Percentiles rank a stretch among this genome's conserved stretches.
These are phyloP conservation scores for Acipenser oxyrinchus DNA, from an alignment of 2,797 vertebrate species.

Conservation along the genomic window DNA sequence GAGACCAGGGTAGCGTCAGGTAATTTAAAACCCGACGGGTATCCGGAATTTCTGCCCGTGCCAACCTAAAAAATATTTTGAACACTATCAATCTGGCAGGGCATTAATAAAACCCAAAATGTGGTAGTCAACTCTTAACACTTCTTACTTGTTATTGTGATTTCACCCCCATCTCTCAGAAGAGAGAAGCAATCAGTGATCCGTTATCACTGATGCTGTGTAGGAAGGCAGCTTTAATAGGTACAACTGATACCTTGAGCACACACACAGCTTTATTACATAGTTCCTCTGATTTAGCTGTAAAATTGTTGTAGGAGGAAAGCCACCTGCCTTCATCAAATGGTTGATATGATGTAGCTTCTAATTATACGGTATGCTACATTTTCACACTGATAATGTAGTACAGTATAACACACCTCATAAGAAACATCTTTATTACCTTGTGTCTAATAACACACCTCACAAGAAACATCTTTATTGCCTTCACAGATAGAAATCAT, in stretches of 20 bases:
- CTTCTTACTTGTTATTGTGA: constrained; percentile 11
- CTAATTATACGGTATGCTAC: too few species aligned
- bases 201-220: constrained; percentile 33
- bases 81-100: constrained; percentile 10
- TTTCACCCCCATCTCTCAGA: constrained; percentile 12
- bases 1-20: too few species aligned
- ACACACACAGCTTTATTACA: constrained; percentile 15
- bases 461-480: too few species aligned
- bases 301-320: constrained; percentile 13
- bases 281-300: constrained; percentile 15
- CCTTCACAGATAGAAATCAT: too few species aligned
- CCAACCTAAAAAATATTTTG: too few species aligned
- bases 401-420: too few species aligned
- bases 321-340: neutral
- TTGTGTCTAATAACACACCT: too few species aligned
- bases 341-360: too few species aligned
- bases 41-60: too few species aligned
- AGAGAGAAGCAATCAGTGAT: constrained; percentile 48
- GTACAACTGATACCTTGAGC: constrained; percentile 18
- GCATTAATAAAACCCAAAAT: constrained; percentile 14
- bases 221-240: constrained; percentile 12
- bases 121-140: constrained; percentile 29
- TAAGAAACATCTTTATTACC: too few species aligned
- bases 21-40: too few species aligned
- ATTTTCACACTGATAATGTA: too few species aligned